Evolutionary conservation across 2,888 invertebrate species (phyloP), one percentile per base, ranked within the genome.

Genomic region (Tenthredo notha): DNA sequence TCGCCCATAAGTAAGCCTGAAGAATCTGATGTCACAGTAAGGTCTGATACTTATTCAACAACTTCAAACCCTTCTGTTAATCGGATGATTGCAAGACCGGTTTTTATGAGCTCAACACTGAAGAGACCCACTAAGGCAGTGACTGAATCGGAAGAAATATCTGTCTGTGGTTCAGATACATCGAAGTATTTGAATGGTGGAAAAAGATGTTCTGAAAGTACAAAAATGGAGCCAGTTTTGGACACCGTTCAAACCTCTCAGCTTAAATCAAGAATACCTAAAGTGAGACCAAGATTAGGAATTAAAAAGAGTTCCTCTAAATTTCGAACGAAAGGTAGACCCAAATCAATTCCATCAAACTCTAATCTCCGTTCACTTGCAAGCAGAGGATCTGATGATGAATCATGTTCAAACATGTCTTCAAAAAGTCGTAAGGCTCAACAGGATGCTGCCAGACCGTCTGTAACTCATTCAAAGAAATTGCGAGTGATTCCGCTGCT

Each of bases 281-380:
- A 77, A 77, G 54, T 33, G 18, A 77, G 25, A 54, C 50, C 25
- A 54, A 50, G 50, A 47, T 74, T 74, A 47, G 74, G 43, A 25
- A 25, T 74, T 43, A 74, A 74, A 74, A 43, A 47, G 25, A 74
- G 74, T 74, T 15, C 25, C 18, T 74, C 40, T 5, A 74, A 74
- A 47, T 43, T 10, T 74, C 74, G 74, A 43, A 43, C 40, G 1
- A 40, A 47, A 74, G 43, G 18, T 43, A 43, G 40, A n/a, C 18
- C 77, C n/a, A 33, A 77, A 33, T 77, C 77, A n/a, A 54, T 33
- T 18, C 33, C 54, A 33, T 54, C 77, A 33, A 77, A 77, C 18
- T 29, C 77, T 77, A 1, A 47, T 25, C 18, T 74, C 21, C 21
- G 12, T 43, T 43, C n/a, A 74, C 47, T 33, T 77, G 2, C 1